Base-by-base conservation (phyloP, 2,888 invertebrate species). In the Mythimna albipuncta region DNA sequence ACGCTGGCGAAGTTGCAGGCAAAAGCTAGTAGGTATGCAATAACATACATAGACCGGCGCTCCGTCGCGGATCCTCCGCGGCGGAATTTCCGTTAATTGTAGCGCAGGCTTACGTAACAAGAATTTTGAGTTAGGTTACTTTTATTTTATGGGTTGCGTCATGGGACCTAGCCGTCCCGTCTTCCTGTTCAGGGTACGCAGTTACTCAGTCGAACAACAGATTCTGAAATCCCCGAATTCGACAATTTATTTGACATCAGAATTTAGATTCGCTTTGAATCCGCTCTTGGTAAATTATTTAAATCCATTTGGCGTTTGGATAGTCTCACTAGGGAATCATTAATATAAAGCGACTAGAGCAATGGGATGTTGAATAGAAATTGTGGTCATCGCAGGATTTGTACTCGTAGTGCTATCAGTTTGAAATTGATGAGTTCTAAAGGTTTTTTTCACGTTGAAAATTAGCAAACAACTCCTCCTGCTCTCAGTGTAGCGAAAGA, bases 201-300 rank as follows among this genome's bases (percentile, higher is more conserved):
- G 32, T 59, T 65, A 26, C 7, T 50, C 13, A 50, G 2, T 7
- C 21, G 21, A 2, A 72, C 35, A 35, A 47, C 21, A 13, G 19
- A 47, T 44, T 35, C 44, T n/a, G n/a, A 57, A 57, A 26, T 2
- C 6, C 13, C 3, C 3, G n/a, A 52, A 52, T 72, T 72, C 55
- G 6, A 38, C 38, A 74, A 59, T 26, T 73, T 26, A 21, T 73
- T 50, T 71, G 38, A 41, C 41, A 61, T 61, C 55, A 55, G 55
- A 71, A 71, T 6, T 32, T 47, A 47, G 6, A 47, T 16, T 58
- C n/a, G 26, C 74, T 50, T 50, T 21, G 41, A 19, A 75, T 41
- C 63, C 63, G 38, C 41, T 41, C 2, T 10, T 50, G 21, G 35
- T 65, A 16, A 74, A 61, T 71, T 41, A 71, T 71, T 74, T 71